Base-by-base conservation (phyloP, 1,140 invertebrate species). In the Saccostrea cuccullata region DNA sequence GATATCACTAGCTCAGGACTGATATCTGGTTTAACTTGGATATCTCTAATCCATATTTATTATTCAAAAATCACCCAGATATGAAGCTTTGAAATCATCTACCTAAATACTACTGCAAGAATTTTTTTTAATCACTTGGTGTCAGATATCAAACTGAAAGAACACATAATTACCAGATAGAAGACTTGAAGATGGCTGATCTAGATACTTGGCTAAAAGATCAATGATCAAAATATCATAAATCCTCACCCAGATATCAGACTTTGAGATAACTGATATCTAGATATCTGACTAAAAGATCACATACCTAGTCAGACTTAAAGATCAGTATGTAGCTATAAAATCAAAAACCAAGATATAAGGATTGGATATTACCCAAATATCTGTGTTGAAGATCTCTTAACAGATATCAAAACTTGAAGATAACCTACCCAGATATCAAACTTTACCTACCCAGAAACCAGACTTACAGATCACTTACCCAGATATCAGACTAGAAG, bases 401-500 rank as follows among this genome's bases (percentile, higher is more conserved):
- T 67, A 20, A 13, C 60, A 36, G 30, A 36, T 17, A 67, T 1
- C n/a, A 9, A 67, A 17, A 67, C 17, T n/a, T n/a, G 17, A 17
- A 67, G 17, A 67, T 67, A 15, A 77, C 26, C 26, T 36, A 77
- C 30, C 23, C 26, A 77, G 70, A 84, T 84, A 84, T 56, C 40
- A 9, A 40, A 55, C 82, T 84, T 23, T 3, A 30, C 90, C 87
- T 91, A 94, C 93, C 94, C 94, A 95, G 40, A 94, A 91, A 88
- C 94, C 94, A n/a, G 94, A 94, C 83, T 95, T 95, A 8, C 94
- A 94, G 17, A 64, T 64, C 58, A 20, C 86, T 86, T 86, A 91
- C 90, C 91, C 90, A 92, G 23, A 91, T 84, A 87, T 92, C 91
- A 17, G 90, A 91, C 84, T 92, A 91, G 12, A 90, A 92, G 55